A percentile compares a stretch with the other conserved stretches of the same genome.
Evolutionary conservation across 2,888 invertebrate genomes (phyloP).

Genomic region (Drosophila rubida): DNA sequence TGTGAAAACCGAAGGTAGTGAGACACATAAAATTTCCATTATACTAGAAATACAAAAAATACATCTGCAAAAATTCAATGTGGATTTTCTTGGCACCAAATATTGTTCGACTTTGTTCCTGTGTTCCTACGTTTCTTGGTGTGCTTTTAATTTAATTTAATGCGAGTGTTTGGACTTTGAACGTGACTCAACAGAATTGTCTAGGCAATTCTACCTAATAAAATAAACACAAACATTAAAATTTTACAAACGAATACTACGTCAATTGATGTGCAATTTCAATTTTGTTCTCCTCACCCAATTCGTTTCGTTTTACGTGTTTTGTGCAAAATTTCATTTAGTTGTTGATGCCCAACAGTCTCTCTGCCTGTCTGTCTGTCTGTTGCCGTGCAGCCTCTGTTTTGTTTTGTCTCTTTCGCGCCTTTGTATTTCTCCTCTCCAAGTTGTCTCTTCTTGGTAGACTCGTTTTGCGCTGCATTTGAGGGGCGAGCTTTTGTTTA

Average conservation of each 20-base stretch:
- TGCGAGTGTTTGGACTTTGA: constrained; percentile 69
- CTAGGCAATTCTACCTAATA: constrained; percentile 44
- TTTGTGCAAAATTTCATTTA: constrained; percentile 26
- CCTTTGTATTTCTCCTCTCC: constrained; percentile 6
- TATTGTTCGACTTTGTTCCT: constrained; percentile 65
- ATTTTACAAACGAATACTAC: constrained; percentile 31
- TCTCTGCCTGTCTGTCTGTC: not conserved
- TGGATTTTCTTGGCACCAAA: constrained; percentile 65
- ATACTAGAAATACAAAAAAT: constrained; percentile 54
- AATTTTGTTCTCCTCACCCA: constrained; percentile 15
- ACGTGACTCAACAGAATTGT: constrained; percentile 70
- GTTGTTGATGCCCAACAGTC: constrained; percentile 6
- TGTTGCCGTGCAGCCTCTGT: constrained; percentile 26
- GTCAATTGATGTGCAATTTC: constrained; percentile 38
- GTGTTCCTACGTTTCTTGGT: constrained; percentile 29
- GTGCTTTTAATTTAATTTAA: constrained; percentile 31
- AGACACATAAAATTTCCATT: constrained; percentile 66
- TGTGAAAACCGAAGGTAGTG: constrained; percentile 38
- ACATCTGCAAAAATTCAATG: constrained; percentile 52
- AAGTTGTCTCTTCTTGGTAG: not conserved
- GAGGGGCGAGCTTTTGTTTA: constrained; percentile 37
- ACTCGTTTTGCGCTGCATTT: constrained; percentile 7
- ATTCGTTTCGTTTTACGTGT: constrained; percentile 22
- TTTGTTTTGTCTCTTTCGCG: constrained; percentile 16
- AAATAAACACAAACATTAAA: constrained; percentile 49